Base-by-base conservation (phyloP, 2,113 vertebrate species). In the Furnarius figulus region DNA sequence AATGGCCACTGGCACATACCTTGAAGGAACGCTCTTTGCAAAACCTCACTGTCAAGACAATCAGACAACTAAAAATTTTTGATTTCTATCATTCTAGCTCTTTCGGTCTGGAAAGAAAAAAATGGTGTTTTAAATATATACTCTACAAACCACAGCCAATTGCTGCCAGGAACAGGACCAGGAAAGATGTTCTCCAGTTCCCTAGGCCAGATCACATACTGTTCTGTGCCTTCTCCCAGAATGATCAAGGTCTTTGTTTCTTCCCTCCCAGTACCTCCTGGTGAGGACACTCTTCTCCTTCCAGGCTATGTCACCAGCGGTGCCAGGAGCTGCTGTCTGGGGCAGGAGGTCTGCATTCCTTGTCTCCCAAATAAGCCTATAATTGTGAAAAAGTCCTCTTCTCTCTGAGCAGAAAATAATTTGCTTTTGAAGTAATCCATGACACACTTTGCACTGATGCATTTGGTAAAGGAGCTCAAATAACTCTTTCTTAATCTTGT, bases 301-400 rank as follows among this genome's bases (percentile, higher is more conserved):
- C 10, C 62, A 71, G 66, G 23, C 31, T 46, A 15, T 0, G 0
- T 2, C 9, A 67, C 7, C 37, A 62, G 5, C 24, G 62, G 42
- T 1, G 2, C 19, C 8, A 3, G 24, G 30, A 88, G 13, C 30
- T 65, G 15, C 22, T 78, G 28, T 12, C 63, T 35, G 9, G 19
- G 20, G 14, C 1, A 37, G 7, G 35, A 75, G 10, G 10, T 39
- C 18, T 40, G 8, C 17, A 70, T 37, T 37, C 74, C 39, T 14
- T 2, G 5, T 40, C 19, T 85, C 40, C 42, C 30, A 79, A 55
- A 79, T 27, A 79, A 37, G 71, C 4, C 52, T 52, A 30, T 72
- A 56, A 33, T 55, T 4, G 49, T 3, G 44, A 46, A 85, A 67
- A 59, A 39, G 9, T 63, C 35, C 5, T 35, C 22, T 65, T 25